A percentile compares a stretch with the other conserved stretches of the same genome.
Conservation (phyloP, 2,888 invertebrate species). For the Troides aeacus region DNA sequence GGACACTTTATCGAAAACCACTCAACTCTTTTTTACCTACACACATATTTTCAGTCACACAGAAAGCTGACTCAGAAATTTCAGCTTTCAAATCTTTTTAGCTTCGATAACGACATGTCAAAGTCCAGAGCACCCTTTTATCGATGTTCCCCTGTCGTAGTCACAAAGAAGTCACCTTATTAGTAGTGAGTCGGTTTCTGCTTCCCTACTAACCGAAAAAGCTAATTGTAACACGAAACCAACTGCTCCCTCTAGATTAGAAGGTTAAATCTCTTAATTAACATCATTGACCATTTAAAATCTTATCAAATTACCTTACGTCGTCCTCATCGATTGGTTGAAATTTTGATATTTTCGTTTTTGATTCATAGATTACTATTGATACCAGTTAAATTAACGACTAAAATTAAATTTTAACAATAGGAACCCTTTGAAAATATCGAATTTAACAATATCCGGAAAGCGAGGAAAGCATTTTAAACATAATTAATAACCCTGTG, state of each 20-base stretch:
- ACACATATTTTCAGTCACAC: neutral
- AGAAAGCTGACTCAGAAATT: constrained; percentile 2
- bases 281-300: neutral
- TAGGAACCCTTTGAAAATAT: neutral
- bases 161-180: constrained; percentile 9
- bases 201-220: neutral
- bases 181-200: neutral
- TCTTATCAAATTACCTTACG: neutral
- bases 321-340: neutral
- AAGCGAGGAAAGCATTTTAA: constrained; percentile 3
- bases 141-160: constrained; percentile 6
- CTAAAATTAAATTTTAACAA: neutral
- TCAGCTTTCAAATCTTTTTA: constrained; percentile 6
- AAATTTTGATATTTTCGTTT: neutral
- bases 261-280: neutral
- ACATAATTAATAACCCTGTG: neutral
- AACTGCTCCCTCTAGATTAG: neutral
- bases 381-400: neutral
- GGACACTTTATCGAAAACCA: neutral
- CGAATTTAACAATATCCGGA: neutral
- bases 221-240: constrained; percentile 2
- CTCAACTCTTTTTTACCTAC: neutral
- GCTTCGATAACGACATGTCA: constrained; percentile 11
- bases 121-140: constrained; percentile 11
- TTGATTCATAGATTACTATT: neutral